Conservation (phyloP, 2,113 vertebrate genomes). For the Strix aluco region DNA sequence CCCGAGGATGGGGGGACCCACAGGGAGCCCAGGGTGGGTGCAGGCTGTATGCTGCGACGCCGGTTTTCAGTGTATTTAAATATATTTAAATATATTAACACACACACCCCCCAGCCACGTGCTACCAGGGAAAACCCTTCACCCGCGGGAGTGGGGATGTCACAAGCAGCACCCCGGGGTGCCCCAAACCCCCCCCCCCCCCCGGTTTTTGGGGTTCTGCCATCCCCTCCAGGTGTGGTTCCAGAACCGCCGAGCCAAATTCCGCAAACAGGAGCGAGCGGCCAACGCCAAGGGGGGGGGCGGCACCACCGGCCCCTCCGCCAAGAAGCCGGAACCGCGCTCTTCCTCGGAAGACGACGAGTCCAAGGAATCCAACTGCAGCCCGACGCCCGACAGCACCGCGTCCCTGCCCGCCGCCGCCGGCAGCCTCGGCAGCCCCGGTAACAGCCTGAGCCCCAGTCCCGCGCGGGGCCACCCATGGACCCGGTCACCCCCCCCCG, state of each 20-base stretch:
- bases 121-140: background rate
- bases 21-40: background rate
- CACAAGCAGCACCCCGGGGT: background rate
- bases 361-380: constrained; percentile 95
- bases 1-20: too few relatives aligned
- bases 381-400: constrained; percentile 95
- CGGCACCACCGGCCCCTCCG: constrained; percentile 41
- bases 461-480: constrained; percentile 77
- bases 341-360: constrained; percentile 93
- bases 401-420: constrained; percentile 88
- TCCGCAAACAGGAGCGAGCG: constrained; percentile 93
- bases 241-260: constrained; percentile 95
- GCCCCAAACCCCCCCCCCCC: background rate
- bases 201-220: background rate
- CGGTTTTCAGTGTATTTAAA: too few relatives aligned
- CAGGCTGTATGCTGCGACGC: too few relatives aligned
- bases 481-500: constrained; percentile 77
- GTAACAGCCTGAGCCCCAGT: constrained; percentile 88
- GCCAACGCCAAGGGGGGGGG: constrained; percentile 84
- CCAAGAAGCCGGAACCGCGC: constrained; percentile 85
- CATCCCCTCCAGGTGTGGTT: constrained; percentile 88
- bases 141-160: background rate
- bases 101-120: too few relatives aligned
- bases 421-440: constrained; percentile 83
- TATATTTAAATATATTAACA: too few relatives aligned